Conservation (phyloP, 2,888 invertebrate genomes). For the Germaria angustata region DNA sequence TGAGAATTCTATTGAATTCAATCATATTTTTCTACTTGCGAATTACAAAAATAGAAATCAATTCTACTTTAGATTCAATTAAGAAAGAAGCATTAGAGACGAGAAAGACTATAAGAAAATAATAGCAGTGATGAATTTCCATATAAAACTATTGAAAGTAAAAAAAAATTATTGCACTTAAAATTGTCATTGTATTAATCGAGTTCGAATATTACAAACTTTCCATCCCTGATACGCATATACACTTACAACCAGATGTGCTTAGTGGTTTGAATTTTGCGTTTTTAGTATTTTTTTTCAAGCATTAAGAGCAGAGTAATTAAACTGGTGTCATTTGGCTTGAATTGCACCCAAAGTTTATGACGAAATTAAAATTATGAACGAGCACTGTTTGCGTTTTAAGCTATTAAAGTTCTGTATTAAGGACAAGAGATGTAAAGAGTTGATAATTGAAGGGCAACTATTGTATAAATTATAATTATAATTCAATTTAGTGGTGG, state of each 20-base stretch:
- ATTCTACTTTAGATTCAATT: no score
- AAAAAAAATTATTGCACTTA: no score
- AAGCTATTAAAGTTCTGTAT: not conserved
- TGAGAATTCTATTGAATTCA: no score
- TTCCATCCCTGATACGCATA: no score
- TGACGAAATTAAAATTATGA: not conserved
- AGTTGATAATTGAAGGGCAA: constrained; percentile 21
- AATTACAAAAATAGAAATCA: no score
- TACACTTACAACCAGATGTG: constrained; percentile 17
- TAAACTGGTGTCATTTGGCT: constrained; percentile 61
- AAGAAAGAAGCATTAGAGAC: no score
- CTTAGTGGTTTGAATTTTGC: constrained; percentile 39
- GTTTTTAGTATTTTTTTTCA: not conserved
- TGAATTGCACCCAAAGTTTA: constrained; percentile 43
- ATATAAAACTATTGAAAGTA: no score
- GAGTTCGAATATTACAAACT: no score
- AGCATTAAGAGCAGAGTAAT: constrained; percentile 40
- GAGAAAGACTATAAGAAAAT: no score
- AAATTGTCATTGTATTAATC: no score
- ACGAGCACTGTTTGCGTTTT: not conserved
- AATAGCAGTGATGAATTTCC: no score
- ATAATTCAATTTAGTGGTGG: not conserved
- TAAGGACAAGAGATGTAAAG: not conserved
- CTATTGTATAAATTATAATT: constrained; percentile 4
- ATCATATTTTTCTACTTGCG: no score